Evolutionary conservation across 2,797 vertebrate species (phyloP).

Genomic region (Triplophysa bombifrons): DNA sequence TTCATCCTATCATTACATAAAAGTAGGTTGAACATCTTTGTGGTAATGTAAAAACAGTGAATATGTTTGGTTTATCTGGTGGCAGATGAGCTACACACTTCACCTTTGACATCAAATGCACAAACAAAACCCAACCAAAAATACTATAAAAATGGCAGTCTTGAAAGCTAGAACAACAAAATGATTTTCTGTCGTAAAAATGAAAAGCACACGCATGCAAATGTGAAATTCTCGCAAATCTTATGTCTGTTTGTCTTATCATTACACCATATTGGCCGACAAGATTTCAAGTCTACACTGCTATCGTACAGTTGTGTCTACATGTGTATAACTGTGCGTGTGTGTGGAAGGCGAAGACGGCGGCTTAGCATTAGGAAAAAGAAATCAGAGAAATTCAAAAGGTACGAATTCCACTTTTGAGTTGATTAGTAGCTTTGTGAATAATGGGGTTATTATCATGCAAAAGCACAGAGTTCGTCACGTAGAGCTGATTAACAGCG

Average conservation of each 20-base stretch:
- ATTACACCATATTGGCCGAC: not conserved
- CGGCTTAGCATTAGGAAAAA: conserved; percentile 41
- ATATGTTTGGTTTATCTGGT: too few species aligned
- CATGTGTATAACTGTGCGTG: not conserved
- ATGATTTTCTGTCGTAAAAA: not conserved
- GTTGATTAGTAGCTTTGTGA: conserved; percentile 76
- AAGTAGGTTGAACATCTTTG: too few species aligned
- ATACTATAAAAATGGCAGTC: not conserved
- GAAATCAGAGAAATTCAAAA: conserved; percentile 61
- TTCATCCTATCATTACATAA: not conserved
- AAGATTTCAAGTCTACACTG: not conserved
- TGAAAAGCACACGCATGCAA: not conserved
- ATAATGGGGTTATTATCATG: conserved; percentile 83
- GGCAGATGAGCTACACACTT: too few species aligned
- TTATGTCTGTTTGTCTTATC: conserved; percentile 2
- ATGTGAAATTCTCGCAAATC: not conserved
- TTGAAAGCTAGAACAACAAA: not conserved
- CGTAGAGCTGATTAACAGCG: conserved; percentile 76
- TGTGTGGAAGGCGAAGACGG: conserved; percentile 6
- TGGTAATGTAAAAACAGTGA: too few species aligned
- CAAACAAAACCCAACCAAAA: not conserved
- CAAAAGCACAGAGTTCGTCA: conserved; percentile 74
- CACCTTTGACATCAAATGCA: not conserved
- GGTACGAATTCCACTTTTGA: conserved; percentile 73
- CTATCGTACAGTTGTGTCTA: not conserved